Percentiles rank a stretch among this genome's conserved stretches.
Evolutionary conservation across 2,113 vertebrate genomes (phyloP).

Genomic region (Cromileptes altivelis): DNA sequence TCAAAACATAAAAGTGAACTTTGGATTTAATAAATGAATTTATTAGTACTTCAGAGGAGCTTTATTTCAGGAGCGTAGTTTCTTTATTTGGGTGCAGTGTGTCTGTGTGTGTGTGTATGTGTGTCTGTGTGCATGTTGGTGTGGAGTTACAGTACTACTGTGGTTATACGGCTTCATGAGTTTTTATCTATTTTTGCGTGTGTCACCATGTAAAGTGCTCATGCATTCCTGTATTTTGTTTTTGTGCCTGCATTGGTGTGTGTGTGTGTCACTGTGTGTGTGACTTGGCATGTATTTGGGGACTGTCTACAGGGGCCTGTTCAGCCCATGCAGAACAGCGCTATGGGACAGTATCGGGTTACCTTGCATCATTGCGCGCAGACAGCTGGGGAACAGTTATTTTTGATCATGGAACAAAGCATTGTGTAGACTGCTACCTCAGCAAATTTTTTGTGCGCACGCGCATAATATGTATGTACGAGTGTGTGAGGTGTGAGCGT

Average conservation of each 20-base stretch:
- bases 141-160: neutral
- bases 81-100: neutral
- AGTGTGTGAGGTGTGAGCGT: neutral
- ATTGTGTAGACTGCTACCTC: constrained; percentile 42
- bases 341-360: constrained; percentile 70
- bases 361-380: constrained; percentile 57
- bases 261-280: constrained; percentile 5
- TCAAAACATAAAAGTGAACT: neutral
- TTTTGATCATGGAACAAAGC: constrained; percentile 68
- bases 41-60: neutral
- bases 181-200: neutral
- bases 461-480: neutral
- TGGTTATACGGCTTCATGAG: neutral
- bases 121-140: neutral
- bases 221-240: neutral
- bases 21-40: neutral
- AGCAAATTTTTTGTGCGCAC: constrained; percentile 49
- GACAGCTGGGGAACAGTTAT: constrained; percentile 71
- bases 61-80: neutral
- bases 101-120: neutral
- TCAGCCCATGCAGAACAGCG: constrained; percentile 50
- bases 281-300: constrained; percentile 34
- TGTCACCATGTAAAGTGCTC: neutral
- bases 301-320: constrained; percentile 47
- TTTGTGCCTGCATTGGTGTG: neutral